These are phyloP conservation scores for Sebastes flavidus DNA, from an alignment of 2,797 vertebrate genomes.

Conservation along the genomic window DNA sequence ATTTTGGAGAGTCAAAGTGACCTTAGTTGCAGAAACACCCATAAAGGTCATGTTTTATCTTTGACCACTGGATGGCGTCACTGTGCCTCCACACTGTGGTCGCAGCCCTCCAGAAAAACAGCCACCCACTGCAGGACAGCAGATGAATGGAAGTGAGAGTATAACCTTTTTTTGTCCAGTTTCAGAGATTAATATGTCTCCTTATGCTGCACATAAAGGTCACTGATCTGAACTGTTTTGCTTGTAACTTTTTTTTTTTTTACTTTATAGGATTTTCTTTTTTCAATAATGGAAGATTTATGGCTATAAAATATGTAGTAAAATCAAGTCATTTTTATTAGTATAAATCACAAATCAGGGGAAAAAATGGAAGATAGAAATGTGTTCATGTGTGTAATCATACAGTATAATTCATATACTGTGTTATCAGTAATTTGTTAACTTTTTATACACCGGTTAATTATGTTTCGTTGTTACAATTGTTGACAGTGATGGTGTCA, in stretches of 20 bases:
- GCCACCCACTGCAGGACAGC: neutral
- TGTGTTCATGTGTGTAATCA: neutral
- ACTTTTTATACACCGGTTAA: too few species aligned
- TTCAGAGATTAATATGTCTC: neutral
- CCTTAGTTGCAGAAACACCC: too few species aligned
- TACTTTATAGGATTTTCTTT: neutral
- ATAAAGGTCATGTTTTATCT: neutral
- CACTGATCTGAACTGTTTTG: neutral
- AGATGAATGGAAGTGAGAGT: neutral
- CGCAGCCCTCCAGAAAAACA: neutral
- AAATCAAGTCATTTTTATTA: too few species aligned
- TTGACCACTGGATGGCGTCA: conserved; percentile 42
- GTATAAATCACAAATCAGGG: too few species aligned
- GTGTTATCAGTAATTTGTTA: neutral
- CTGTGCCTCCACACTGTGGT: neutral
- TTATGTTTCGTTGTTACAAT: neutral
- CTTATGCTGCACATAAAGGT: neutral
- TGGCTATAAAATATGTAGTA: too few species aligned
- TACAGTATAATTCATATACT: neutral
- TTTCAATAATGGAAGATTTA: too few species aligned
- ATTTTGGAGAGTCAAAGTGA: too few species aligned
- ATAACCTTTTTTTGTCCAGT: neutral
- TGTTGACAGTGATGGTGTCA: neutral
- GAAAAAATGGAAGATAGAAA: too few species aligned
- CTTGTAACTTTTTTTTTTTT: neutral